Evolutionary conservation across 1,140 invertebrate species (phyloP).

Genomic region (Monochamus saltuarius): DNA sequence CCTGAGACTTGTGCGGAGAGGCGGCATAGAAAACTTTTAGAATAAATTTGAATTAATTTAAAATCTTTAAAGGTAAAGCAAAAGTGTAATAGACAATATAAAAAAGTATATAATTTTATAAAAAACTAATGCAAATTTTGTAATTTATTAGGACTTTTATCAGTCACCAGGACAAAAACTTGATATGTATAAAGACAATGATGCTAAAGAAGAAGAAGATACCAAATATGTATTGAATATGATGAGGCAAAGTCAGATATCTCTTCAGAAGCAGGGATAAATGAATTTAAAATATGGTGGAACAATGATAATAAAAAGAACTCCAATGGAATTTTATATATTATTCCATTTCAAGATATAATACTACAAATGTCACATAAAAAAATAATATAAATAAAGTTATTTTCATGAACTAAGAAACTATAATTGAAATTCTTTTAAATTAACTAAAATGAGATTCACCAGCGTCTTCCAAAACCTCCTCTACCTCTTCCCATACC

Average conservation of each 20-base stretch:
- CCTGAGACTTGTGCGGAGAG: too few relatives aligned
- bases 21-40: too few relatives aligned
- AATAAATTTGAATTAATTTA: too few relatives aligned
- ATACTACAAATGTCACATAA: neutral
- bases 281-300: neutral
- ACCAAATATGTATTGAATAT: slow-evolving; percentile 43
- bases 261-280: slow-evolving; percentile 18
- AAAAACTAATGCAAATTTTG: too few relatives aligned
- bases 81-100: too few relatives aligned
- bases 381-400: slow-evolving; percentile 13
- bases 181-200: slow-evolving; percentile 40
- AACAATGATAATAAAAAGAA: too few relatives aligned
- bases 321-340: too few relatives aligned
- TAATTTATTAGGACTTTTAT: slow-evolving; percentile 9
- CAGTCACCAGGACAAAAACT: slow-evolving; percentile 21
- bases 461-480: slow-evolving; percentile 20
- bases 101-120: too few relatives aligned
- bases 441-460: slow-evolving; percentile 2
- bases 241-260: slow-evolving; percentile 38
- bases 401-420: slow-evolving; percentile 13
- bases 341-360: neutral
- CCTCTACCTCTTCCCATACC: slow-evolving; percentile 36
- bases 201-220: slow-evolving; percentile 39
- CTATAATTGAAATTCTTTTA: neutral
- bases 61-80: too few relatives aligned